Percentiles rank a stretch among this genome's conserved stretches.
phyloP scores from a whole-genome alignment of 1,140 invertebrate species.

The Piezodorus guildinii region DNA sequence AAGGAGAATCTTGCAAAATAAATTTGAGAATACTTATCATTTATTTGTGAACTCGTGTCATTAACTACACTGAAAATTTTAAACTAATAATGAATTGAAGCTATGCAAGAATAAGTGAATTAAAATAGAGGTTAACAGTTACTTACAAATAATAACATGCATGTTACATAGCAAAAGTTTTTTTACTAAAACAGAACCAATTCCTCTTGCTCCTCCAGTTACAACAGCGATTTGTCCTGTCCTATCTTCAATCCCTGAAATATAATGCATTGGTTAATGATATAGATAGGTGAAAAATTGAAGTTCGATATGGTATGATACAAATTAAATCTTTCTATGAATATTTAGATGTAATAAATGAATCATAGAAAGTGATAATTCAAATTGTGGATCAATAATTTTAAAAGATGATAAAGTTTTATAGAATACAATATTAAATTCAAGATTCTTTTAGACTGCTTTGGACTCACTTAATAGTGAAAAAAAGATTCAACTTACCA shows the following conservation, averaged over 20 bases:
- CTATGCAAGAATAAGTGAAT: background rate
- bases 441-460: background rate
- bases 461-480: slow-evolving; percentile 23
- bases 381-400: too few relatives aligned
- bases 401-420: too few relatives aligned
- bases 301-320: too few relatives aligned
- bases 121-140: background rate
- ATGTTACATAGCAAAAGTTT: slow-evolving; percentile 67
- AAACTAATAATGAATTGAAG: too few relatives aligned
- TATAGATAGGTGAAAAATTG: background rate
- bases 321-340: too few relatives aligned
- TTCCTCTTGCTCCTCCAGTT: slow-evolving; percentile 77
- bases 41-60: too few relatives aligned
- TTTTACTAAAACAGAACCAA: slow-evolving; percentile 69
- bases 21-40: too few relatives aligned
- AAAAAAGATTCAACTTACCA: slow-evolving; percentile 34
- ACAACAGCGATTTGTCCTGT: slow-evolving; percentile 64
- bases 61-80: too few relatives aligned
- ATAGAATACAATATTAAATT: too few relatives aligned
- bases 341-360: too few relatives aligned
- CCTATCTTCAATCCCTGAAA: slow-evolving; percentile 43
- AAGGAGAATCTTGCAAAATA: too few relatives aligned
- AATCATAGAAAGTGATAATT: too few relatives aligned
- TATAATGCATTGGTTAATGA: background rate
- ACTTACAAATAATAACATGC: slow-evolving; percentile 71